Evolutionary conservation across 2,888 invertebrate species (phyloP).

Genomic region (Stenichneumon culpator): DNA sequence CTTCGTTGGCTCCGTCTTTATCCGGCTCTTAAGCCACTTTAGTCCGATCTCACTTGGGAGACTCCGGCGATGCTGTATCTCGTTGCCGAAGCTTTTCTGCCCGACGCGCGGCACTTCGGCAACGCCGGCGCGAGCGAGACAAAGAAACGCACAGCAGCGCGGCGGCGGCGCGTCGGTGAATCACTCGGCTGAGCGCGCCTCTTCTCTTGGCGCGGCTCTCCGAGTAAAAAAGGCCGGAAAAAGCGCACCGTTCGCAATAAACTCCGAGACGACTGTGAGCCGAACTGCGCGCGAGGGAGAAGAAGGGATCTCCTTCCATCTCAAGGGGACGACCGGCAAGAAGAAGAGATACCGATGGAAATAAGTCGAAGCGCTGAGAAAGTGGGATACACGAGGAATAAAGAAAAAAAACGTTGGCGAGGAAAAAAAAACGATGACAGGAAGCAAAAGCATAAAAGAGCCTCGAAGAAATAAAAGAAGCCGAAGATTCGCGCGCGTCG

Average conservation of each 20-base stretch:
- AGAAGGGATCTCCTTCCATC: not conserved
- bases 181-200: conserved; percentile 50
- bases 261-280: conserved; percentile 53
- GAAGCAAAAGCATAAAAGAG: conserved; percentile 55
- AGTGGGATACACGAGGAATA: conserved; percentile 42
- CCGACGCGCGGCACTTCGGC: conserved; percentile 30
- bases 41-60: conserved; percentile 9
- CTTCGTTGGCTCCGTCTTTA: conserved; percentile 13
- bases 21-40: conserved; percentile 3
- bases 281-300: conserved; percentile 34
- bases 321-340: not conserved
- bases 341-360: conserved; percentile 38
- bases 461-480: conserved; percentile 39
- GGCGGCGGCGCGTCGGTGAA: conserved; percentile 26
- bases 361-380: conserved; percentile 46
- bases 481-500: conserved; percentile 62
- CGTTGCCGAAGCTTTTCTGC: conserved; percentile 36
- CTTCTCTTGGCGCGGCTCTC: conserved; percentile 53
- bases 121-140: conserved; percentile 39
- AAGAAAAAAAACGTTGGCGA: conserved; percentile 22
- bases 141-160: conserved; percentile 54
- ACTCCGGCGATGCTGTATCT: not conserved
- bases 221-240: conserved; percentile 53
- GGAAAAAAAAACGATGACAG: conserved; percentile 24
- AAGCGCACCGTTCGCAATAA: conserved; percentile 68